Conservation (phyloP, 2,797 vertebrate species). For the Schizopygopsis pylzovi region DNA sequence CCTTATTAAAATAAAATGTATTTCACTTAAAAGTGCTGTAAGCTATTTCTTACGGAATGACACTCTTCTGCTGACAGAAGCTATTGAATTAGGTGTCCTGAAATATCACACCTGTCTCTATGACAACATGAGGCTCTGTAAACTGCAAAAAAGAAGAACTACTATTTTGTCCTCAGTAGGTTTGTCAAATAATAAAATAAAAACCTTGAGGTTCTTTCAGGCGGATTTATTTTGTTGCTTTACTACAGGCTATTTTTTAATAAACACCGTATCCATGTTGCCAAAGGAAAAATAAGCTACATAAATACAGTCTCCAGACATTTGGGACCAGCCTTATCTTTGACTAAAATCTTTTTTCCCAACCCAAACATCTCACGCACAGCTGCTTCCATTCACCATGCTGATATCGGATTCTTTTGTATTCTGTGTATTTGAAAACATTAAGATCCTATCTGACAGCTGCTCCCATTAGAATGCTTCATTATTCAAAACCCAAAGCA, state of each 20-base stretch:
- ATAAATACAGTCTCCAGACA: constrained; percentile 28
- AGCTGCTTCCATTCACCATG: constrained; percentile 55
- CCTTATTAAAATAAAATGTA: constrained; percentile 7
- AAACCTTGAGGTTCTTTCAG: constrained; percentile 24
- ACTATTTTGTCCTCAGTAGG: neutral
- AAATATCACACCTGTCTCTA: constrained; percentile 14
- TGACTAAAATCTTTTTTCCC: constrained; percentile 13
- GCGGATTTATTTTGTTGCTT: neutral
- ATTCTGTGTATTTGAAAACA: constrained; percentile 68
- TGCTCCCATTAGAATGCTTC: constrained; percentile 63
- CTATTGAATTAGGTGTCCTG: neutral
- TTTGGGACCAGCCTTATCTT: constrained; percentile 50
- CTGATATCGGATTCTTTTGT: constrained; percentile 61
- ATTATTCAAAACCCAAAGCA: constrained; percentile 69
- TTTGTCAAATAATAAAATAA: constrained; percentile 16
- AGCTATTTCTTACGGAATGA: neutral
- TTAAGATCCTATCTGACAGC: constrained; percentile 68
- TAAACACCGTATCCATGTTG: constrained; percentile 6
- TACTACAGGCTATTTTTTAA: neutral
- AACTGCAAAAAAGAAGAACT: neutral
- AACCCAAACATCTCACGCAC: constrained; percentile 12
- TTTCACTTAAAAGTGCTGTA: neutral
- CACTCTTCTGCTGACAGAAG: neutral
- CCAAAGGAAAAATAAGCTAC: constrained; percentile 20
- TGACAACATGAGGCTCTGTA: neutral